Percentiles rank a stretch among this genome's conserved stretches.
phyloP scores from a whole-genome alignment of 2,113 vertebrate genomes.

The Chionis minor region DNA sequence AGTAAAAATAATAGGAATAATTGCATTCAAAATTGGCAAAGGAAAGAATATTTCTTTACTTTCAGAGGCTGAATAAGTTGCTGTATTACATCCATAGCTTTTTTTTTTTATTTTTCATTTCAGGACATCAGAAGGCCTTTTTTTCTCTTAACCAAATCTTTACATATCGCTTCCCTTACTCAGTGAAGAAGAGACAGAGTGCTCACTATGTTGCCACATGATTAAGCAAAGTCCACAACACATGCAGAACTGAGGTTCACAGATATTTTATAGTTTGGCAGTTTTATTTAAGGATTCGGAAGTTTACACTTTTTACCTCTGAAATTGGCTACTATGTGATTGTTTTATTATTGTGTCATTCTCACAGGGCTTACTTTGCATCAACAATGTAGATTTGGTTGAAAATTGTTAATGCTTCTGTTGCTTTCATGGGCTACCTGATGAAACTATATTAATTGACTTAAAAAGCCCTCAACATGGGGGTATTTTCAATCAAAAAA shows the following conservation, averaged over 20 bases:
- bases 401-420: neutral
- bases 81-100: neutral
- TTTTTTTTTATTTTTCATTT: neutral
- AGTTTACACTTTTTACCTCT: neutral
- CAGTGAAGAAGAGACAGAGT: neutral
- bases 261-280: neutral
- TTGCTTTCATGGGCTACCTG: neutral
- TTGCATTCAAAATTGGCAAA: neutral
- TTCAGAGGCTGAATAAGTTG: neutral
- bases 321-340: neutral
- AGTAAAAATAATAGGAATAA: constrained; percentile 38
- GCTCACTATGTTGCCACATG: neutral
- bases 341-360: neutral
- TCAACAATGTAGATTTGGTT: neutral
- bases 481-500: neutral
- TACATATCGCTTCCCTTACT: neutral
- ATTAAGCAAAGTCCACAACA: neutral
- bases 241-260: neutral
- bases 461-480: neutral
- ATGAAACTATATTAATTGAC: neutral
- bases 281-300: neutral
- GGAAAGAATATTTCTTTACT: neutral
- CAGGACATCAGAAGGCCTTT: neutral
- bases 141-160: neutral
- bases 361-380: neutral